phyloP scores from a whole-genome alignment of 2,888 invertebrate genomes.

The Seira sanloemensis region DNA sequence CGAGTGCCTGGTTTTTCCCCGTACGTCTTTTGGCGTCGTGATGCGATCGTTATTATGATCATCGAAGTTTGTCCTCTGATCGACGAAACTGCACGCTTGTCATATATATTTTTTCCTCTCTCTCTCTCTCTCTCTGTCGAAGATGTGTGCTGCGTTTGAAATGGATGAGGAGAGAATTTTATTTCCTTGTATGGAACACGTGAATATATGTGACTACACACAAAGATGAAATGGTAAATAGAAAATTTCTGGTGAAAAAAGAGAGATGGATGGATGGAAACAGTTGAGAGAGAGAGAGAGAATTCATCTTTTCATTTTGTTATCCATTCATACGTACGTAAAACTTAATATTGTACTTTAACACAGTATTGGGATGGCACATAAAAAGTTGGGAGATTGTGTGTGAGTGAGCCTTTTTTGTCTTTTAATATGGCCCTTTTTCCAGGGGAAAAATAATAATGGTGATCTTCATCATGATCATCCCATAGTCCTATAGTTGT shows the following conservation, averaged over 20 bases:
- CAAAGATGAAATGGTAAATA: too few species aligned
- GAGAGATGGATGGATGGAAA: too few species aligned
- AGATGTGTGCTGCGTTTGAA: not conserved
- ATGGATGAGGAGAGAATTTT: too few species aligned
- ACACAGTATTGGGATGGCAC: not conserved
- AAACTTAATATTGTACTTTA: slow-evolving; percentile 6
- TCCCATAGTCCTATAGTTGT: not conserved
- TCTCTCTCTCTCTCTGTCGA: not conserved
- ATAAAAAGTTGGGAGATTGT: not conserved
- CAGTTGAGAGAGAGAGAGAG: too few species aligned
- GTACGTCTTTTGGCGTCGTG: not conserved
- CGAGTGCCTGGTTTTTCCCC: slow-evolving; percentile 39
- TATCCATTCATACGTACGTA: slow-evolving; percentile 1
- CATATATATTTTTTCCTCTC: slow-evolving; percentile 25
- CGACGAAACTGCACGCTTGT: slow-evolving; percentile 17
- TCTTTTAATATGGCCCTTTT: slow-evolving; percentile 5
- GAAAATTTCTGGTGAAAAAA: too few species aligned
- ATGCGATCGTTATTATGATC: not conserved
- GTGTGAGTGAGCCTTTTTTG: not conserved
- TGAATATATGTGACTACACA: too few species aligned
- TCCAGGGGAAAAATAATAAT: not conserved
- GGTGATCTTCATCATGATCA: slow-evolving; percentile 11
- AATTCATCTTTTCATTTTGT: not conserved
- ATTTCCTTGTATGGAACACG: too few species aligned
- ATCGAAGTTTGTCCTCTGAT: slow-evolving; percentile 16